Conservation (phyloP, 1,140 invertebrate species). For the Wiebesia pumilae region DNA sequence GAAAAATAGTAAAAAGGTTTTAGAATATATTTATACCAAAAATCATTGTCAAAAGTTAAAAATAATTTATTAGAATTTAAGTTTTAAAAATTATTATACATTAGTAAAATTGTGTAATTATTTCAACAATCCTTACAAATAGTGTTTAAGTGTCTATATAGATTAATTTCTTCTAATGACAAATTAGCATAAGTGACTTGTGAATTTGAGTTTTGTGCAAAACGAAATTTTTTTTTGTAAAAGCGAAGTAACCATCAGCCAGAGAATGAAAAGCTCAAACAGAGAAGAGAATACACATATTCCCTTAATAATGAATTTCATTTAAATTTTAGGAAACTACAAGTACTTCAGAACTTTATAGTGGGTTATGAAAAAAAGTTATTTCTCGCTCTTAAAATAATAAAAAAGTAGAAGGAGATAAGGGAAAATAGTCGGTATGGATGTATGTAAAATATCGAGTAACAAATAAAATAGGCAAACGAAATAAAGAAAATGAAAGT, state of each 20-base stretch:
- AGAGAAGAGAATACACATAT: neutral
- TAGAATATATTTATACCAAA: too few species aligned
- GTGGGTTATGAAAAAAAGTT: constrained; percentile 6
- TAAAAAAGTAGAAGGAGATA: neutral
- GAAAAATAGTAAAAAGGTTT: too few species aligned
- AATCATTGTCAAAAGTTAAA: too few species aligned
- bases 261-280: neutral
- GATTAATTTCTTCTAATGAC: neutral
- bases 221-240: constrained; percentile 2
- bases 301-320: constrained; percentile 11
- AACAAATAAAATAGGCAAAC: constrained; percentile 34
- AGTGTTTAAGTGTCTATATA: neutral
- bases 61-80: neutral
- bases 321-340: constrained; percentile 5
- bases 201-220: neutral
- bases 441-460: constrained; percentile 39
- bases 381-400: neutral
- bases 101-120: neutral
- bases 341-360: constrained; percentile 1
- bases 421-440: neutral
- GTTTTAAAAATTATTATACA: neutral
- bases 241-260: neutral
- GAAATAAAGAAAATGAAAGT: neutral
- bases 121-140: neutral
- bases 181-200: neutral